Conservation (phyloP, 2,888 invertebrate species). For the Taenaris catops region DNA sequence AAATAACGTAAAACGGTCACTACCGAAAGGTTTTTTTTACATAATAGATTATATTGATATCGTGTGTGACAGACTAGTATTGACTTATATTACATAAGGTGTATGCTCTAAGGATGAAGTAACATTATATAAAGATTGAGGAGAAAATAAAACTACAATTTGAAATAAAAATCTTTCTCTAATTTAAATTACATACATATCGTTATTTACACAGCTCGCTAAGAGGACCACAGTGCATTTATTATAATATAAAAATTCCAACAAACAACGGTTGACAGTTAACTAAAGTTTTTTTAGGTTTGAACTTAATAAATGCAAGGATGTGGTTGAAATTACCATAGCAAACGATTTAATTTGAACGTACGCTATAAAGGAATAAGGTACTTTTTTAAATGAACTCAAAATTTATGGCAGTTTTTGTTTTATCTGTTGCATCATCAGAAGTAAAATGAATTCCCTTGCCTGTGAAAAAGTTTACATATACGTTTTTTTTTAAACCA, state of each 20-base stretch:
- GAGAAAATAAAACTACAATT: slow-evolving; percentile 32
- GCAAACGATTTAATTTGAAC: background rate
- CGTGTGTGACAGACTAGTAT: no score
- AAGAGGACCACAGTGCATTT: slow-evolving; percentile 32
- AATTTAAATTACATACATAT: slow-evolving; percentile 59
- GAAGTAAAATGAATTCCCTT: background rate
- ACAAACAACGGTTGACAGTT: background rate
- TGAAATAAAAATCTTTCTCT: slow-evolving; percentile 59
- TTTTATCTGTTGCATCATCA: no score
- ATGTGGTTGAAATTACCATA: slow-evolving; percentile 2
- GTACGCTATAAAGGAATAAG: background rate
- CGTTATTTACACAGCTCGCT: slow-evolving; percentile 61
- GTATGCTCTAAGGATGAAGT: no score
- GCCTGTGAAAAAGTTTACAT: no score
- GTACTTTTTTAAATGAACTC: slow-evolving; percentile 3
- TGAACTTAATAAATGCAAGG: slow-evolving; percentile 13
- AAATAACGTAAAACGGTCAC: no score
- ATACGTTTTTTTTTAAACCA: no score
- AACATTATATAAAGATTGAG: no score
- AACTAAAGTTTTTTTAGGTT: slow-evolving; percentile 1
- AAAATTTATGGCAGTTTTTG: background rate
- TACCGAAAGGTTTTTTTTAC: no score
- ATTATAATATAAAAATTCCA: no score
- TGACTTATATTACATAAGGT: no score
- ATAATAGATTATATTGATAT: no score